Conservation (phyloP, 2,113 vertebrate genomes). For the Leptodactylus fuscus region DNA sequence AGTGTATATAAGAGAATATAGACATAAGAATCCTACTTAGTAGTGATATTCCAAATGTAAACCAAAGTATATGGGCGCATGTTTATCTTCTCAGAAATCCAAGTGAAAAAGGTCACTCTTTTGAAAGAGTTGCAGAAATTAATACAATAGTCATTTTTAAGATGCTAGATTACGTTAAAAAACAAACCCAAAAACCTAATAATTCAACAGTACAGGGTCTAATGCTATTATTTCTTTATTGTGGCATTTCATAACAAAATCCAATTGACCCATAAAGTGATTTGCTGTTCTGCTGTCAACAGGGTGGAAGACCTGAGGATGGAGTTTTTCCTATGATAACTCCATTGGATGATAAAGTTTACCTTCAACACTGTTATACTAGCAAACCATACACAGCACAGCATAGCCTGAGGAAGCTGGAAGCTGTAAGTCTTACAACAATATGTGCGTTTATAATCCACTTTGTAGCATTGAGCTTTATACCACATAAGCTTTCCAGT, state of each 20-base stretch:
- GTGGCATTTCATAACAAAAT: not conserved
- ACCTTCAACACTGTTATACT: slow-evolving; percentile 70
- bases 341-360: slow-evolving; percentile 71
- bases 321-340: slow-evolving; percentile 46
- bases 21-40: not conserved
- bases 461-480: not conserved
- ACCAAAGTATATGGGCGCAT: no score
- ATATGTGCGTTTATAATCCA: not conserved
- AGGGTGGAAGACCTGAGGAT: slow-evolving; percentile 61
- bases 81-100: no score
- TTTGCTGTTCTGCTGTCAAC: slow-evolving; percentile 44
- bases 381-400: slow-evolving; percentile 60
- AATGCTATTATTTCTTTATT: slow-evolving; percentile 8
- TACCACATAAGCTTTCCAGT: not conserved
- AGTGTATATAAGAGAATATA: not conserved
- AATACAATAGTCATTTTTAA: not conserved
- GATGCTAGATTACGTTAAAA: no score
- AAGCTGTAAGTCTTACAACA: slow-evolving; percentile 73
- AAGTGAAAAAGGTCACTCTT: not conserved
- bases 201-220: no score
- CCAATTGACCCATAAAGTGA: slow-evolving; percentile 1
- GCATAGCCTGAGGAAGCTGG: slow-evolving; percentile 67
- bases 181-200: no score
- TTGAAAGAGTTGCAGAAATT: no score
- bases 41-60: not conserved